Conservation (phyloP, 2,797 vertebrate genomes). For the Coluber constrictor region DNA sequence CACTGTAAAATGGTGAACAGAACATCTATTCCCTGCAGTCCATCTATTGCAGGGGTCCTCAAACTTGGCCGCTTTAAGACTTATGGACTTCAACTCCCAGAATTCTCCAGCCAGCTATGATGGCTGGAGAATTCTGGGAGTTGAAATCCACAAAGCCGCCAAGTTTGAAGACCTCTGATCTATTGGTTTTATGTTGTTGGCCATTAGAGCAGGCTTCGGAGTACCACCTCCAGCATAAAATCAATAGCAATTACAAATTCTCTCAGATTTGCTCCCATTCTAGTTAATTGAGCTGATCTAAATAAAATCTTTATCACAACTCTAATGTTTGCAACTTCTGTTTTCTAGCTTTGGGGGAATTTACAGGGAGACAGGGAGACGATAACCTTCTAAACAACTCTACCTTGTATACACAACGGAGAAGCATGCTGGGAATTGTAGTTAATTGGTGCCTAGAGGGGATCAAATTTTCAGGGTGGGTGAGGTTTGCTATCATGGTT, state of each 20-base stretch:
- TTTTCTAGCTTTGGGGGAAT: neutral
- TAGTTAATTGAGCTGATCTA: conserved; percentile 24
- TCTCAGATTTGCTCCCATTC: neutral
- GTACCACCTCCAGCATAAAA: conserved; percentile 22
- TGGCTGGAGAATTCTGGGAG: too few species aligned
- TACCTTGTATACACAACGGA: neutral
- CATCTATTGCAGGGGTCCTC: neutral
- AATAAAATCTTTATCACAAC: neutral
- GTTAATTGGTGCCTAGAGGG: neutral
- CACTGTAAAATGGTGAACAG: neutral
- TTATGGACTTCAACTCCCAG: too few species aligned
- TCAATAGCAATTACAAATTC: conserved; percentile 21
- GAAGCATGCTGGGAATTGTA: neutral
- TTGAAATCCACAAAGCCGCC: too few species aligned
- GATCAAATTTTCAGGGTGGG: neutral
- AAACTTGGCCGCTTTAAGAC: too few species aligned
- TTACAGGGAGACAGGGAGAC: neutral
- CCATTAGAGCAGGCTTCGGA: conserved; percentile 5
- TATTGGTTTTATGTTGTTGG: neutral
- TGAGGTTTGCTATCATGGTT: neutral
- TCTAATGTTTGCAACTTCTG: neutral
- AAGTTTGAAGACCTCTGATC: too few species aligned
- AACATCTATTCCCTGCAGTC: neutral
- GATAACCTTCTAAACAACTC: neutral
- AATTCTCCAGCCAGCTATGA: too few species aligned